Base-by-base conservation (phyloP, 2,888 invertebrate genomes). In the Melanostoma scalare region DNA sequence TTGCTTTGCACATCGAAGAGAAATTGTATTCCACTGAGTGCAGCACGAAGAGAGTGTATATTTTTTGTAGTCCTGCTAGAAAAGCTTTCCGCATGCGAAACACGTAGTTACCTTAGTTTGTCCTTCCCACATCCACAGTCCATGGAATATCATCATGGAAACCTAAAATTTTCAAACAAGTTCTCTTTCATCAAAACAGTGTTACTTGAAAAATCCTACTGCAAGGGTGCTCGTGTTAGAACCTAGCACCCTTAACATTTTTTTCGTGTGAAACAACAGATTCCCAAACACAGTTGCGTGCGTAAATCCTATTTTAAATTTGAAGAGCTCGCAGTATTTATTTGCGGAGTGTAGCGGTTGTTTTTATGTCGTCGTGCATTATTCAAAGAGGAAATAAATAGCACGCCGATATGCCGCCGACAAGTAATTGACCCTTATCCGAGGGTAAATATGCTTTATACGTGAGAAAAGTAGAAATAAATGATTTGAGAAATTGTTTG, bases 131-230 rank as follows among this genome's bases (percentile, higher is more conserved):
- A 48, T 53, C 60, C 55, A 38, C 9, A n/a, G 5, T 67, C 58
- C 52, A 71, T 38, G 75, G 73, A 78, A 82, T 56, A 68, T 58
- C 44, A 20, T 76, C 60, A 58, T 76, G 81, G 77, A 77, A 73
- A 53, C 73, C 68, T 46, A 65, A 78, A 78, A 68, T 72, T 63
- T 82, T 82, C 68, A 65, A 52, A 82, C 44, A 74, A 61, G 67
- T 78, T 82, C 82, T 82, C 82, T 82, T 82, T 56, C 63, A 42
- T 36, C 67, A 9, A 68, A 82, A 68, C 81, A 82, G 82, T 82
- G 46, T 78, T 44, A 73, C 78, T 73, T 82, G 67, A 56, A 78
- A 78, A 78, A 82, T 78, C 78, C 82, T 78, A 46, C 78, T 42
- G 82, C 73, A 73, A 74, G 65, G 82, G 82, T 82, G 78, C 82